Conservation (phyloP, 2,888 invertebrate genomes). For the Neoaliturus tenellus region DNA sequence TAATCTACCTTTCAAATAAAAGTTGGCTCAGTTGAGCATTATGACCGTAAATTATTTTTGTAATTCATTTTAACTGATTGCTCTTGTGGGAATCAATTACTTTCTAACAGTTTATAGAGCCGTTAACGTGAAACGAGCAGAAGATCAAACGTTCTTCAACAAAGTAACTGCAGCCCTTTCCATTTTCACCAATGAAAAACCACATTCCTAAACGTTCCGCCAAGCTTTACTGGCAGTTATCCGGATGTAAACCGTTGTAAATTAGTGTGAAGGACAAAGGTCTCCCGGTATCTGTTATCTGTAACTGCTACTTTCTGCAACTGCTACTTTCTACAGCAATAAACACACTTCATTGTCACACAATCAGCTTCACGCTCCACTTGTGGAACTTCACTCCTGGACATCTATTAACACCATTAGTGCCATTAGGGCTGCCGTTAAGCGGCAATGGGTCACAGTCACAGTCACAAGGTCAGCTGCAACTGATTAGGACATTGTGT, state of each 20-base stretch:
- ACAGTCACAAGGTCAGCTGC: too few species aligned
- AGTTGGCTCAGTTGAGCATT: too few species aligned
- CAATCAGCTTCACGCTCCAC: not conserved
- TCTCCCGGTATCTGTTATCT: not conserved
- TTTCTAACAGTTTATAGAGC: too few species aligned
- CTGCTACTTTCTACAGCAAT: slow-evolving; percentile 4
- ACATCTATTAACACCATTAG: not conserved
- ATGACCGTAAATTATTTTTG: too few species aligned
- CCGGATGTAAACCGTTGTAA: not conserved
- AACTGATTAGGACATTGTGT: too few species aligned
- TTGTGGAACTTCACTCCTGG: not conserved
- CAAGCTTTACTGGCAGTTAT: not conserved
- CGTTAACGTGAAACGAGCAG: too few species aligned
- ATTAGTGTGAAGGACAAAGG: not conserved
- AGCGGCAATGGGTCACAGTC: too few species aligned
- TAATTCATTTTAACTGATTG: too few species aligned
- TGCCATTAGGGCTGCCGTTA: not conserved
- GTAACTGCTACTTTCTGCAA: not conserved
- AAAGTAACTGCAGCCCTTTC: too few species aligned
- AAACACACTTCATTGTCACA: slow-evolving; percentile 33
- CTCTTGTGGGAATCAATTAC: too few species aligned
- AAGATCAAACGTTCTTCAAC: too few species aligned
- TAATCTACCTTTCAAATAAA: too few species aligned
- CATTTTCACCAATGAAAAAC: not conserved
- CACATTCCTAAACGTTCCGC: not conserved